These are phyloP conservation scores for Castor canadensis DNA, from an alignment of 2,113 vertebrate genomes.

Conservation along the genomic window DNA sequence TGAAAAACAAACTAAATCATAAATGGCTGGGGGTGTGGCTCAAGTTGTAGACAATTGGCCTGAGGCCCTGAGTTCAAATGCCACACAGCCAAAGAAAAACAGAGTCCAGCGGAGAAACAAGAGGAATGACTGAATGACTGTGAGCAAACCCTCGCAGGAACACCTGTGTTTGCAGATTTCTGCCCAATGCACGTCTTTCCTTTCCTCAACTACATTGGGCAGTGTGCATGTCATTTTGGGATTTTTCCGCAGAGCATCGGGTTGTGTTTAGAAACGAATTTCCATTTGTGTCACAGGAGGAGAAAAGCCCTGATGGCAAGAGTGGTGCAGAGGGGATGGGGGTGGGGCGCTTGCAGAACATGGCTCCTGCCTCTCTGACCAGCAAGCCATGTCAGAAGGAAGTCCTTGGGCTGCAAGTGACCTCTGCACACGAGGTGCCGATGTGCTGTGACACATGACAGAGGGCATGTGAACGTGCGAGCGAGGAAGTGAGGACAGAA, in stretches of 20 bases:
- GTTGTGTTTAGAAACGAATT: background rate
- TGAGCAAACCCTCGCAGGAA: background rate
- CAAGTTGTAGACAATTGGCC: no score
- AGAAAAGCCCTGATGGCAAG: background rate
- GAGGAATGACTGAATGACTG: background rate
- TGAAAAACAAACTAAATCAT: no score
- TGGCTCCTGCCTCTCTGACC: background rate
- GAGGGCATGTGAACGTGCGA: background rate
- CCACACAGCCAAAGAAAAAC: background rate
- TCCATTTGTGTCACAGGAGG: background rate
- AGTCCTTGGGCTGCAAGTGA: background rate
- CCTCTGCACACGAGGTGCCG: fast-evolving
- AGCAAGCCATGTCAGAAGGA: background rate
- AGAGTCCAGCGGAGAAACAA: background rate
- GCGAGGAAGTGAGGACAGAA: background rate
- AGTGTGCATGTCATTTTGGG: background rate
- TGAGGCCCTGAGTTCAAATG: no score
- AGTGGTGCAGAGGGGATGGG: background rate
- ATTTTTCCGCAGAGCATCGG: background rate
- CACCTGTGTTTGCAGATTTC: background rate
- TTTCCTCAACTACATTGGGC: no score
- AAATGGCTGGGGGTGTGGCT: no score
- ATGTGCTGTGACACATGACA: background rate
- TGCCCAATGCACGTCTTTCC: background rate
- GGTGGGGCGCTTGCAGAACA: no score